These are phyloP conservation scores for Rhagium mordax DNA, from an alignment of 2,888 invertebrate genomes.

Conservation along the genomic window DNA sequence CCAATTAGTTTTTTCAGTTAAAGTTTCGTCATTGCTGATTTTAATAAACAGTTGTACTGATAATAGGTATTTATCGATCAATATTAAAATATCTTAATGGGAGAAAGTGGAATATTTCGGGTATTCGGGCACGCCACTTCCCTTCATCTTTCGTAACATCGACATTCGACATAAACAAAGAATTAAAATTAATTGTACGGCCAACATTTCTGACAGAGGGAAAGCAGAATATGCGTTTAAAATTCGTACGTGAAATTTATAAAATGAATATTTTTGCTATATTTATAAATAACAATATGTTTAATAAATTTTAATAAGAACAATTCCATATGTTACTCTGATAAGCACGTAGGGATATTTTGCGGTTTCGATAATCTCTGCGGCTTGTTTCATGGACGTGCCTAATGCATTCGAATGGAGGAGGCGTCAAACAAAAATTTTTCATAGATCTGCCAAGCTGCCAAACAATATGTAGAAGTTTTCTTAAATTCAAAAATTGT, in stretches of 20 bases:
- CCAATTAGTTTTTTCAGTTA: background rate
- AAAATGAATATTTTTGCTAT: too few relatives aligned
- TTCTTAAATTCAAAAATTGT: too few relatives aligned
- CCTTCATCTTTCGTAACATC: background rate
- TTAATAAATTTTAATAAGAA: background rate
- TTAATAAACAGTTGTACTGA: background rate
- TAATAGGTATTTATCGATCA: background rate
- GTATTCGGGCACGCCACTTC: background rate
- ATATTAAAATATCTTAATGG: slow-evolving; percentile 3
- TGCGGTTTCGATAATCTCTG: background rate
- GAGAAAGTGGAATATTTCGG: slow-evolving; percentile 24
- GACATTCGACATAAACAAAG: slow-evolving; percentile 8
- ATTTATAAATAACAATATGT: background rate
- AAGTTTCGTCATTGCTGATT: background rate
- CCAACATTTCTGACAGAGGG: slow-evolving; percentile 9
- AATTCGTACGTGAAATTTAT: too few relatives aligned
- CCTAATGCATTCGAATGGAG: background rate
- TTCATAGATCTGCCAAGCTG: too few relatives aligned
- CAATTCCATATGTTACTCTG: background rate
- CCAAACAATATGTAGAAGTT: too few relatives aligned
- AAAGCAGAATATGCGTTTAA: background rate
- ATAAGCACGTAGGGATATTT: background rate
- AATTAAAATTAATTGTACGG: slow-evolving; percentile 8
- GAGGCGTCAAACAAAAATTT: too few relatives aligned
- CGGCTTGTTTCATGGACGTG: background rate